Evolutionary conservation across 2,797 vertebrate genomes (phyloP).

Genomic region (Sphenopsis melanotis): DNA sequence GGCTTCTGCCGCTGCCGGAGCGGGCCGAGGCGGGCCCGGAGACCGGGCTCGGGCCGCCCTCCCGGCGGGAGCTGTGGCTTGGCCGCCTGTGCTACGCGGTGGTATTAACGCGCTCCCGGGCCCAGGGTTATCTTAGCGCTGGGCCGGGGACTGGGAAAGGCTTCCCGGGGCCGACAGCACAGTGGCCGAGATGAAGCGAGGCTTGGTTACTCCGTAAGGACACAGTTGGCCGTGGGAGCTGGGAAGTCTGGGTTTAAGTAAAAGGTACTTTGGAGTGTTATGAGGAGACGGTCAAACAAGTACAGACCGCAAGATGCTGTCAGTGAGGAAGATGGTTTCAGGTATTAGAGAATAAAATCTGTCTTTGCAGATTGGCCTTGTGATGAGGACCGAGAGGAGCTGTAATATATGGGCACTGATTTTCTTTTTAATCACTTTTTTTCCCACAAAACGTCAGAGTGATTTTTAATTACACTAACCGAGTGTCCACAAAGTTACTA

Average conservation of each 20-base stretch:
- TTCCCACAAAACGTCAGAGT: background rate
- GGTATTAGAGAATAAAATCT: background rate
- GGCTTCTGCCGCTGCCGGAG: background rate
- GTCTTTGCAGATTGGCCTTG: too few species aligned
- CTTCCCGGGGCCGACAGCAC: fast-evolving
- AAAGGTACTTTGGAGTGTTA: fast-evolving
- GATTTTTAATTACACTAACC: background rate
- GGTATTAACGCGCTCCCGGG: background rate
- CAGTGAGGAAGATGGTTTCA: background rate
- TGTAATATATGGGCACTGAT: fast-evolving
- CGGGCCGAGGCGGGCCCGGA: background rate
- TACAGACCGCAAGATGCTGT: fast-evolving
- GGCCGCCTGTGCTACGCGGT: fast-evolving
- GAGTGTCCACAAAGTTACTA: background rate
- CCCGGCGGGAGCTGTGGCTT: fast-evolving
- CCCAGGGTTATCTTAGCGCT: fast-evolving
- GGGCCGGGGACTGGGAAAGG: background rate
- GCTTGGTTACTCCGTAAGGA: fast-evolving
- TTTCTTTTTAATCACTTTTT: background rate
- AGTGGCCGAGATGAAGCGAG: fast-evolving
- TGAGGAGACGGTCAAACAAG: background rate
- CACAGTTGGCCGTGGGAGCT: background rate
- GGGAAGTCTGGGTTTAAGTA: background rate
- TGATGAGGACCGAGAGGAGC: background rate
- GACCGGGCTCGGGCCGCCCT: background rate